phyloP scores from a whole-genome alignment of 2,888 invertebrate genomes.

The Hartigia nigra region DNA sequence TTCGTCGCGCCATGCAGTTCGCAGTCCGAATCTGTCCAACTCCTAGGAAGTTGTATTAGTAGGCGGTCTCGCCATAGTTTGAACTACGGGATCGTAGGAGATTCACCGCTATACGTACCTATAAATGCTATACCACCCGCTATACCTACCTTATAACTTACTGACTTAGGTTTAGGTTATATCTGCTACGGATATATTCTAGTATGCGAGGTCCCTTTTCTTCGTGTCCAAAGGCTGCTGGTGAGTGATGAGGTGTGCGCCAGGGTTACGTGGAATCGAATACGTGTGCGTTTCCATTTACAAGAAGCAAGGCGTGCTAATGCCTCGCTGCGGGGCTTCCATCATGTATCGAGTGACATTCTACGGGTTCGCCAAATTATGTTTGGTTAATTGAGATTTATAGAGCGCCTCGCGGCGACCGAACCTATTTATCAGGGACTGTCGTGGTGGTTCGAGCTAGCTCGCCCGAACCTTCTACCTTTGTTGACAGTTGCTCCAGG shows the following conservation, averaged over 20 bases:
- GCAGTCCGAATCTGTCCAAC: not conserved
- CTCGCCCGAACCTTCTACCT: not conserved
- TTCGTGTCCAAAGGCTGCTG: not conserved
- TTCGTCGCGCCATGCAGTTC: not conserved
- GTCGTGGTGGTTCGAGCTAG: not conserved
- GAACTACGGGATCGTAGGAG: not conserved
- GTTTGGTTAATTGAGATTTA: constrained; percentile 49
- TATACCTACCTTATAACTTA: not conserved
- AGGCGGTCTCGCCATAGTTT: not conserved
- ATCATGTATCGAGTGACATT: constrained; percentile 51
- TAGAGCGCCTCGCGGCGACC: not conserved
- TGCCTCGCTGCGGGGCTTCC: constrained; percentile 48
- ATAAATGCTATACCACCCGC: too few species aligned
- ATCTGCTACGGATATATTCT: too few species aligned
- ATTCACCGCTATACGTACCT: not conserved
- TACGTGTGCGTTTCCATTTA: constrained; percentile 6
- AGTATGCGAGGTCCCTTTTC: too few species aligned
- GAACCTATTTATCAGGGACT: not conserved
- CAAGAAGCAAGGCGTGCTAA: constrained; percentile 34
- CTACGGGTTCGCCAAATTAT: constrained; percentile 56
- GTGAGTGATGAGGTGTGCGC: not conserved
- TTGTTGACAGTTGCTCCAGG: too few species aligned
- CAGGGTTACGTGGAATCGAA: not conserved
- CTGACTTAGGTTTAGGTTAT: not conserved
- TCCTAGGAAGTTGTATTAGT: not conserved